phyloP scores from a whole-genome alignment of 2,888 invertebrate genomes.

The Cyclophora punctaria region DNA sequence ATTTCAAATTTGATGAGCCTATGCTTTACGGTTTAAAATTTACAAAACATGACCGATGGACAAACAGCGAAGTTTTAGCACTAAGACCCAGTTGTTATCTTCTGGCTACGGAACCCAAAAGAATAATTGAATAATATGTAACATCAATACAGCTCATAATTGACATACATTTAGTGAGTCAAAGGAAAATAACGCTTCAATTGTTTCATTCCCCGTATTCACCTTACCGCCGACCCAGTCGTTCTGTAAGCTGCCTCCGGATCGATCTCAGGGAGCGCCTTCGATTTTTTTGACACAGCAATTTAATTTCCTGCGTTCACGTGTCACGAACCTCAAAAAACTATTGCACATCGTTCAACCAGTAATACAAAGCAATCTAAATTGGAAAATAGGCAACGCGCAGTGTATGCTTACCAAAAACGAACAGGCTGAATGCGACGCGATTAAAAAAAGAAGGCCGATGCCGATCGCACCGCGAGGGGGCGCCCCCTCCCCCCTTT shows the following conservation, averaged over 20 bases:
- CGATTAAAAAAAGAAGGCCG: conserved; percentile 75
- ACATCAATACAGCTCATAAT: no score
- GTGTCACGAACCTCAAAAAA: conserved; percentile 69
- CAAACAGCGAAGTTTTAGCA: no score
- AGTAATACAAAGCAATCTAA: conserved; percentile 76
- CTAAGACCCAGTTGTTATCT: no score
- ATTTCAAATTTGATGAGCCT: no score
- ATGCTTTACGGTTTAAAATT: no score
- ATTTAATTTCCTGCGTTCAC: conserved; percentile 67
- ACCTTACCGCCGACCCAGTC: background rate
- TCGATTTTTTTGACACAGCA: conserved; percentile 40
- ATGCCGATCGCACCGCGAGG: conserved; percentile 72
- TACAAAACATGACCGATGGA: no score
- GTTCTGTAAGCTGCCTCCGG: background rate
- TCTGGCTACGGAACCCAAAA: no score
- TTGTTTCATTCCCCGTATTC: no score
- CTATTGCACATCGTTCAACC: conserved; percentile 73
- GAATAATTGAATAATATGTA: no score
- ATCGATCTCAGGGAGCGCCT: conserved; percentile 7
- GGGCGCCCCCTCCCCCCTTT: conserved; percentile 50
- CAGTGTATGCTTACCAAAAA: conserved; percentile 75
- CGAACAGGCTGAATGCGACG: conserved; percentile 71
- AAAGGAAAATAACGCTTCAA: no score
- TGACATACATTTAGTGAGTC: no score
- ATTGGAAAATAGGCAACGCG: conserved; percentile 75